A percentile compares a stretch with the other conserved stretches of the same genome.
Evolutionary conservation across 2,888 invertebrate species (phyloP).

Genomic region (Orchesella flavescens): DNA sequence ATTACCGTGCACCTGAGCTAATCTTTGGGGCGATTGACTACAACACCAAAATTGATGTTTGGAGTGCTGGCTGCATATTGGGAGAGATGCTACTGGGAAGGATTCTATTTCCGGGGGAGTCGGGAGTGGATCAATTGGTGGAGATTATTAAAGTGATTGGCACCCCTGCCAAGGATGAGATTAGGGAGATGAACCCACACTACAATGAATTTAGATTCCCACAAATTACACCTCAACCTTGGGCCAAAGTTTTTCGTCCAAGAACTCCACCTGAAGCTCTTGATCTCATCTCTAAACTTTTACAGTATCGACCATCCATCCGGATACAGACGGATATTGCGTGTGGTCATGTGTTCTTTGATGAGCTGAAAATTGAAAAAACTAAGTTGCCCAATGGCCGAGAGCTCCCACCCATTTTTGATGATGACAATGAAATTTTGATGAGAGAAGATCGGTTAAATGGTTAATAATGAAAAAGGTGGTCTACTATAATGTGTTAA

Average conservation of each 20-base stretch:
- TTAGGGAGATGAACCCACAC: conserved; percentile 99
- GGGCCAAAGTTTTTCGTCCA: conserved; percentile 95
- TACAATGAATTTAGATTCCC: conserved; percentile 99
- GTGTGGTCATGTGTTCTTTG: conserved; percentile 98
- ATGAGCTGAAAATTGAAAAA: conserved; percentile 94
- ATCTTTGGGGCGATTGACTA: conserved; percentile 99
- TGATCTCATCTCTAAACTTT: conserved; percentile 80
- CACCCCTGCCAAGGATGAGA: conserved; percentile 98
- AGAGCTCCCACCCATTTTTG: conserved; percentile 95
- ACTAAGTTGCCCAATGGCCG: conserved; percentile 94
- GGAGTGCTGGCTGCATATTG: conserved; percentile 99
- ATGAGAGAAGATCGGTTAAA: no score
- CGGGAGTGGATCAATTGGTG: conserved; percentile 98
- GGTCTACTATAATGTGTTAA: no score
- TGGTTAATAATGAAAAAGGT: no score
- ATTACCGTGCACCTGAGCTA: conserved; percentile 98
- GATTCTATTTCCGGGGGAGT: conserved; percentile 95
- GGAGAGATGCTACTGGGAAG: conserved; percentile 97
- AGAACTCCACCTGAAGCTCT: conserved; percentile 93
- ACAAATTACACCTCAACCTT: conserved; percentile 99
- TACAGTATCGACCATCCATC: conserved; percentile 96
- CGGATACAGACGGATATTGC: conserved; percentile 96
- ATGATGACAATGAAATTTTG: conserved; percentile 80
- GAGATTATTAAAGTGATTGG: conserved; percentile 99
- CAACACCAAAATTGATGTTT: conserved; percentile 97